Evolutionary conservation across 2,113 vertebrate species (phyloP), one percentile per base, ranked within the genome.

Genomic region (Oryzias celebensis): DNA sequence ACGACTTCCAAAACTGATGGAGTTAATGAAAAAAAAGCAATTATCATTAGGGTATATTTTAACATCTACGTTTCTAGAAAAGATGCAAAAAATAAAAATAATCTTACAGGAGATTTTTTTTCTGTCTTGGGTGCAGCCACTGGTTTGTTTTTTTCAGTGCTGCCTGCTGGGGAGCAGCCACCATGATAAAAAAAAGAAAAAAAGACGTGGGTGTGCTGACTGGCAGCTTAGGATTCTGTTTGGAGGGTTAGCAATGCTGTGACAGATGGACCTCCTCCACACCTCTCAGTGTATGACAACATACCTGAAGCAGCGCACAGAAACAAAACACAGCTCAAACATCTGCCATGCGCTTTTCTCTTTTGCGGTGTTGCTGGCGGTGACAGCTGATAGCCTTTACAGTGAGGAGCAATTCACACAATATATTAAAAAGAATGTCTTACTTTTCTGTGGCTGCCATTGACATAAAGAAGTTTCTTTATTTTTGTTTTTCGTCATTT

Each of bases 191-290:
- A 36, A 36, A 41, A 66, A 50, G 66, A 71, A 46, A 14, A 62
- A 42, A 50, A 51, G 64, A 48, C 4, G 73, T 65, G 72, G 75
- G 78, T 51, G 64, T 16, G 75, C 81, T 24, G 82, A 85, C 72
- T 70, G 82, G 80, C 82, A 75, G 75, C 81, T 69, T n/a, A 67
- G 81, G 85, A 74, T 82, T 82, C 20, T 86, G 75, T 83, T 86
- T 80, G 62, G 78, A 58, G 73, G 59, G 71, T 59, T 61, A 62
- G 58, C 50, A 50, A 46, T 50, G 75, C 62, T 53, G 63, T 77
- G 81, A 80, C 85, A 88, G 84, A 81, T 87, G 82, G 85, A 65
- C 77, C 77, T 81, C 82, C 85, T 85, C 80, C 85, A 77, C 84
- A 86, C 75, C 18, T 22, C 59, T 72, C 65, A 16, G 46, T 70